phyloP scores from a whole-genome alignment of 2,888 invertebrate species.

The Diarsia mendica region DNA sequence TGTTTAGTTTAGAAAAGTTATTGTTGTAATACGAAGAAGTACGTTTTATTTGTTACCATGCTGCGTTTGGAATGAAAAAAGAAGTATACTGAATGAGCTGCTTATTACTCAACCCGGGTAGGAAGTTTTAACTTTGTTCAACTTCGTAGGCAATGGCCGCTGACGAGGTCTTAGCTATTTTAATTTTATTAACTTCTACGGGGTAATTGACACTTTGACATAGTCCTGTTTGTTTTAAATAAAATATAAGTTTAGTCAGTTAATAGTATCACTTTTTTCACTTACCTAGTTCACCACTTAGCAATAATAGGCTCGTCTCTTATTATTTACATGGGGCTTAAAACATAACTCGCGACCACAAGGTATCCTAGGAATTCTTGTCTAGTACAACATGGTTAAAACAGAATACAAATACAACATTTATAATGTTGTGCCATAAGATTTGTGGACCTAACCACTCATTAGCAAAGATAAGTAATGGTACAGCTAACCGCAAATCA shows the following conservation, averaged over 20 bases:
- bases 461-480: background rate
- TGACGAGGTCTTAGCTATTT: background rate
- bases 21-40: constrained; percentile 57
- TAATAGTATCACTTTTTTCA: background rate
- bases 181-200: too few species aligned
- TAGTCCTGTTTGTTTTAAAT: background rate
- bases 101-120: constrained; percentile 35
- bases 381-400: background rate
- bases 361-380: background rate
- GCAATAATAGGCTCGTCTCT: too few species aligned
- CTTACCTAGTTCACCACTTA: too few species aligned
- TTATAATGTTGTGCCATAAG: background rate
- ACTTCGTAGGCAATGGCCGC: background rate
- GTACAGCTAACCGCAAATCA: background rate
- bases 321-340: too few species aligned
- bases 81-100: constrained; percentile 38
- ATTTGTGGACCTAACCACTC: background rate
- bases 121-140: background rate
- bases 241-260: background rate
- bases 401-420: background rate
- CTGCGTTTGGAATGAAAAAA: constrained; percentile 53
- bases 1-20: constrained; percentile 13
- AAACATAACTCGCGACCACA: background rate
- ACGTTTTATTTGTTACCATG: constrained; percentile 44
- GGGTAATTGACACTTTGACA: background rate